Conservation (phyloP, 2,888 invertebrate genomes). For the Melieria crassipennis region DNA sequence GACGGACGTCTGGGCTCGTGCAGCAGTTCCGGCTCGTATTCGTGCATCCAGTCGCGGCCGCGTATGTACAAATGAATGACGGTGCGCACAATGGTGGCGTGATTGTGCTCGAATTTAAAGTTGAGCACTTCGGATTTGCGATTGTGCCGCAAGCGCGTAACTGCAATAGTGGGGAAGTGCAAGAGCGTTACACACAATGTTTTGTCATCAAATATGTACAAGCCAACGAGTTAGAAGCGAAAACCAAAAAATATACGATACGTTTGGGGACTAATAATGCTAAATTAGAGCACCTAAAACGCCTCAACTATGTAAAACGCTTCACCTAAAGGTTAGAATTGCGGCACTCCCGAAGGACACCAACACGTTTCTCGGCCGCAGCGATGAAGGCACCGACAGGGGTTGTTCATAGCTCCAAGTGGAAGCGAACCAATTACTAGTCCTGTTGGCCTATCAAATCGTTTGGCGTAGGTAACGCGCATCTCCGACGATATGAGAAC, state of each 20-base stretch:
- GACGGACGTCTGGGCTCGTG: too few relatives aligned
- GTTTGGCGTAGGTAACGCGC: too few relatives aligned
- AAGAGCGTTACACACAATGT: background rate
- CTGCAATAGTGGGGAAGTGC: constrained; percentile 42
- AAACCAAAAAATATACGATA: too few relatives aligned
- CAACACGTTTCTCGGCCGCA: background rate
- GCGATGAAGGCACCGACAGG: background rate
- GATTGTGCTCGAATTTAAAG: constrained; percentile 57
- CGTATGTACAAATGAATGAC: constrained; percentile 61
- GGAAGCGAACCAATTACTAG: too few relatives aligned
- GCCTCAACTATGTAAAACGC: too few relatives aligned
- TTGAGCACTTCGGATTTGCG: constrained; percentile 59
- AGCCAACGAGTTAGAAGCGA: background rate
- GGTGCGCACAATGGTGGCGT: constrained; percentile 57
- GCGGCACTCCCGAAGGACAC: background rate
- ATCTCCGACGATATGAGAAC: too few relatives aligned
- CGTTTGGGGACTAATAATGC: too few relatives aligned
- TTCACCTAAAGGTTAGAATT: background rate
- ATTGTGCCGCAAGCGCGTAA: constrained; percentile 56
- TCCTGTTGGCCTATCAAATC: too few relatives aligned
- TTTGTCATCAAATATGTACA: background rate
- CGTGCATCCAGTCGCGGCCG: constrained; percentile 60
- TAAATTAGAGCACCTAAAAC: background rate
- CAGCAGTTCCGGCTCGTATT: constrained; percentile 50
- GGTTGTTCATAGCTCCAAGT: too few relatives aligned